Base-by-base conservation (phyloP, 2,797 vertebrate genomes). In the Trachurus trachurus region DNA sequence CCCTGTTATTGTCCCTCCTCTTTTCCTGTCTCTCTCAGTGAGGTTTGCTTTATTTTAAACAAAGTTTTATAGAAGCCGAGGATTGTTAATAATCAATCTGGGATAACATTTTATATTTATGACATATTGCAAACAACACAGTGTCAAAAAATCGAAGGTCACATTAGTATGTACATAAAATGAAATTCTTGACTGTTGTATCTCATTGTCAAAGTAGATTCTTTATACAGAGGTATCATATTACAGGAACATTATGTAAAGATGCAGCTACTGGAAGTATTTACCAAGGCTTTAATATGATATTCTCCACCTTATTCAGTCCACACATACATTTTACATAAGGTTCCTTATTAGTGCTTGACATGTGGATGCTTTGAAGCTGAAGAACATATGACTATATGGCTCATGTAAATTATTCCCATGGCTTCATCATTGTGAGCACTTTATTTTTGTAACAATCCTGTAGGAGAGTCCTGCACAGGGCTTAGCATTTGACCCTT, bases 311-410 rank as follows among this genome's bases (percentile, higher is more conserved):
- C 50, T 39, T 56, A 77, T 72, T 69, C n/a, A 2, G 63, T 40
- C 74, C 60, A 54, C 62, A 22, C 64, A 74, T 87, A 64, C 76
- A 78, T 74, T 77, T 62, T 64, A 71, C 65, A 71, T 79, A 78
- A 65, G 64, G 66, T 49, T 59, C 31, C 62, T 79, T 74, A 71
- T 86, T 26, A 22, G 9, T 57, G 37, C 76, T 50, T 70, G 84
- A 78, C 74, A 81, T n/a, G 60, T 47, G 40, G 60, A 52, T 50
- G 47, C 60, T 67, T 82, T 78, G 69, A 67, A 69, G 50, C 64
- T 75, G 66, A 78, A 17, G 29, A 82, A 82, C 74, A 75, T 50
- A 71, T 65, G 56, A 76, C 59, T 56, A 47, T 6, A 29, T 47
- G n/a, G 50, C 75, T 50, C 21, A 17, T 19, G 52, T 22, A 31